Conservation (phyloP, 2,888 invertebrate species). For the Leucozona laternaria region DNA sequence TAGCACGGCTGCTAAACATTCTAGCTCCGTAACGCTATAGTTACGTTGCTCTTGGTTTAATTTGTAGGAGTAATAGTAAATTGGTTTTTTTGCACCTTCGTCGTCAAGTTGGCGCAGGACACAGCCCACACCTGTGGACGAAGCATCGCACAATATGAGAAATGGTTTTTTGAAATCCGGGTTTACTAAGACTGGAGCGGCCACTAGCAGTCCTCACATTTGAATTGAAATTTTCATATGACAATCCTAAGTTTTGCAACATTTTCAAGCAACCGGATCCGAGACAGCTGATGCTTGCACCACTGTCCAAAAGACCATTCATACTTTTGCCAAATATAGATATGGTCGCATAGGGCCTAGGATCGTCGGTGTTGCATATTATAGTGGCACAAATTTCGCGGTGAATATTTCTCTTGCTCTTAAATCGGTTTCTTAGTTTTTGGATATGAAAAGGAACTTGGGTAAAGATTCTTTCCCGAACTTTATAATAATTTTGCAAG, state of each 20-base stretch:
- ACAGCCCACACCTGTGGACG: background rate
- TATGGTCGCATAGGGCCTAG: too few species aligned
- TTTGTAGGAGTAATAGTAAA: background rate
- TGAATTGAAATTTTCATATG: background rate
- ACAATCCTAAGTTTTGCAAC: background rate
- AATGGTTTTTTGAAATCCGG: background rate
- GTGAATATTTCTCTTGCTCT: background rate
- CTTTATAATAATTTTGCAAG: too few species aligned
- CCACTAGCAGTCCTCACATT: background rate
- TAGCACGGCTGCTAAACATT: too few species aligned
- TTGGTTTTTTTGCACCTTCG: background rate
- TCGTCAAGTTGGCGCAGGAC: constrained; percentile 1
- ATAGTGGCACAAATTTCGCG: background rate
- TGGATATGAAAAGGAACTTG: too few species aligned
- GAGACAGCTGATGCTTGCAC: background rate
- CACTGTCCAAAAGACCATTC: background rate
- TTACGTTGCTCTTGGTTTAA: background rate
- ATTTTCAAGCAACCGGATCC: background rate
- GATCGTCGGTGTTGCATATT: background rate
- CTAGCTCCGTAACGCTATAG: too few species aligned
- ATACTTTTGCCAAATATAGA: background rate
- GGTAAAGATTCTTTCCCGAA: too few species aligned
- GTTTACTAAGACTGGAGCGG: background rate
- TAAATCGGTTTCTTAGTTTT: background rate
- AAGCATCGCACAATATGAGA: background rate